Evolutionary conservation across 2,888 invertebrate genomes (phyloP).

Genomic region (Agrochola litura): DNA sequence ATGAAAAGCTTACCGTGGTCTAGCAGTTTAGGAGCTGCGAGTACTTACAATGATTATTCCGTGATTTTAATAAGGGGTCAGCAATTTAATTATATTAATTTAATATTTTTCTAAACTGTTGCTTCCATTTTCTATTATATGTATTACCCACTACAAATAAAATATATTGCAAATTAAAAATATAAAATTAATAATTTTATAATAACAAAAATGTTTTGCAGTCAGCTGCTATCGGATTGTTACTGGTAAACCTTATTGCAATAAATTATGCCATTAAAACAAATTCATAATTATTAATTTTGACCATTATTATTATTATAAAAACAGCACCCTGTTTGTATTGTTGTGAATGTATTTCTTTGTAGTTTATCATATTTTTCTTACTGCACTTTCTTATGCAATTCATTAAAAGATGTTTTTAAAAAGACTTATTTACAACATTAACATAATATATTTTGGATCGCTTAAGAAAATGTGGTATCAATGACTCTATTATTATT

Average conservation of each 20-base stretch:
- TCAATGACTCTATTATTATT: slow-evolving; percentile 33
- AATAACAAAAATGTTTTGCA: slow-evolving; percentile 89
- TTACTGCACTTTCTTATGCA: slow-evolving; percentile 58
- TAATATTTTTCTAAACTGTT: slow-evolving; percentile 49
- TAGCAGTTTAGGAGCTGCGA: background rate
- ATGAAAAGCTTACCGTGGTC: background rate
- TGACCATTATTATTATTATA: slow-evolving; percentile 72
- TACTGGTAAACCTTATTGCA: slow-evolving; percentile 91
- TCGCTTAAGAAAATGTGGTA: slow-evolving; percentile 33
- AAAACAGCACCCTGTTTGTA: slow-evolving; percentile 62
- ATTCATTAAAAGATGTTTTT: background rate
- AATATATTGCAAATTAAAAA: slow-evolving; percentile 70
- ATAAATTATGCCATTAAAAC: slow-evolving; percentile 72
- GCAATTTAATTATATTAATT: slow-evolving; percentile 40
- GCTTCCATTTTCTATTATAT: slow-evolving; percentile 65
- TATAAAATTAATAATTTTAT: slow-evolving; percentile 78
- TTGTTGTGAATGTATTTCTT: slow-evolving; percentile 57
- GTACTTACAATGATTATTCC: background rate
- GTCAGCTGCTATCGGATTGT: slow-evolving; percentile 94
- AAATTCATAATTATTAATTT: slow-evolving; percentile 74
- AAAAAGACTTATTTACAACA: background rate
- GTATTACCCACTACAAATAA: slow-evolving; percentile 58
- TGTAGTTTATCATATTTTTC: slow-evolving; percentile 62
- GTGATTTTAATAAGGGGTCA: slow-evolving; percentile 47
- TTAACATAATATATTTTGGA: background rate